phyloP scores from a whole-genome alignment of 30 jellyfish, hydroid and myxozoan genomes.

The Pseudorhiza aurosa region DNA sequence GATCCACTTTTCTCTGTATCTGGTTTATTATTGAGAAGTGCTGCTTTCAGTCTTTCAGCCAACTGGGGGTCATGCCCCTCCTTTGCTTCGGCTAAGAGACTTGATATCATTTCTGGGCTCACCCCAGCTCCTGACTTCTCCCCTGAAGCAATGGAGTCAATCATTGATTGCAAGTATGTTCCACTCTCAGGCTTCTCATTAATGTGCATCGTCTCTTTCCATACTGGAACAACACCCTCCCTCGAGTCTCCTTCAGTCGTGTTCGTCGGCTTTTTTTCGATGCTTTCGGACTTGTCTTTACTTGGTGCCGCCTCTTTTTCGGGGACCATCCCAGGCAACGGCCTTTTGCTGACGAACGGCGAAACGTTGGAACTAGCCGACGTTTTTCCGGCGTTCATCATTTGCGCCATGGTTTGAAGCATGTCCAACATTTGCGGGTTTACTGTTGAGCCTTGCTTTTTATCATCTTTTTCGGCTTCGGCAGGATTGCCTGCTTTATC shows the following conservation, averaged over 20 bases:
- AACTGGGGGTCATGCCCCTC: constrained; percentile 60
- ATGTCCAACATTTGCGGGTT: constrained; percentile 48
- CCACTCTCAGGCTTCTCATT: constrained; percentile 55
- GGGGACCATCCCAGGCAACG: constrained; percentile 2
- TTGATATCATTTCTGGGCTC: constrained; percentile 54
- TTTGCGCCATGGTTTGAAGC: constrained; percentile 66
- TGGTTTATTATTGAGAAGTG: constrained; percentile 47
- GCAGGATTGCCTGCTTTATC: constrained; percentile 1
- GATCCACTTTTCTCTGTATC: constrained; percentile 74
- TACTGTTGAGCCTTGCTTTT: neutral
- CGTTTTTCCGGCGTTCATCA: constrained; percentile 48
- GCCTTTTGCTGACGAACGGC: constrained; percentile 15
- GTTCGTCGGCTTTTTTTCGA: constrained; percentile 36
- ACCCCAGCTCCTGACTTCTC: constrained; percentile 67
- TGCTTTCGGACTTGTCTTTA: neutral
- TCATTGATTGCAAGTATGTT: constrained; percentile 28
- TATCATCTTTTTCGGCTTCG: constrained; percentile 8
- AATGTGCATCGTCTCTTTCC: constrained; percentile 64
- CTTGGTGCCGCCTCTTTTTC: constrained; percentile 1
- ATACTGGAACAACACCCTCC: constrained; percentile 64
- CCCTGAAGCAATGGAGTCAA: constrained; percentile 60
- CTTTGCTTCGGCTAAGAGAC: constrained; percentile 48
- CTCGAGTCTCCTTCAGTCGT: constrained; percentile 65
- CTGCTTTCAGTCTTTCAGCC: constrained; percentile 49
- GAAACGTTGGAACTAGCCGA: constrained; percentile 12